A percentile compares a stretch with the other conserved stretches of the same genome.
phyloP scores from a whole-genome alignment of 1,140 invertebrate species.

The Euwallacea fornicatus region DNA sequence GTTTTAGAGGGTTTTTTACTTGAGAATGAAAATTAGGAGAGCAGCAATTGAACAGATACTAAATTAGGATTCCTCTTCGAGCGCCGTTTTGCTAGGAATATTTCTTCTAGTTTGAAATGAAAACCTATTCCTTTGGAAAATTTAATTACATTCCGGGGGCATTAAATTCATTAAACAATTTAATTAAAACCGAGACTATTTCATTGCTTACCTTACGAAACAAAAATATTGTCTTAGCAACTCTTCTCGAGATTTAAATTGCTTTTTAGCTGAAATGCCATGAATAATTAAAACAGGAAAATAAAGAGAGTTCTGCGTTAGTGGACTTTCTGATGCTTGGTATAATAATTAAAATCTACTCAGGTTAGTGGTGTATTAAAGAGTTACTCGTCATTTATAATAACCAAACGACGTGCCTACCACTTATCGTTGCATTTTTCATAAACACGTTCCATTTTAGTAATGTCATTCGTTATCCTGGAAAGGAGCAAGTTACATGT shows the following conservation, averaged over 20 bases:
- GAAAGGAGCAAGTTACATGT: neutral
- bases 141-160: conserved; percentile 1
- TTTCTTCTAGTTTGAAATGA: neutral
- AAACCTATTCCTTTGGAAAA: conserved; percentile 3
- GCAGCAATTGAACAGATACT: no score
- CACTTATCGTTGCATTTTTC: neutral
- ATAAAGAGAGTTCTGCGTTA: neutral
- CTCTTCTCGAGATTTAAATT: neutral
- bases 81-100: neutral
- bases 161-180: conserved; percentile 3
- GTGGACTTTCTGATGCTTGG: neutral
- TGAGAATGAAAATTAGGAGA: no score
- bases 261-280: neutral
- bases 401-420: neutral
- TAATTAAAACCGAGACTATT: conserved; percentile 4
- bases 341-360: neutral
- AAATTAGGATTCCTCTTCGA: no score
- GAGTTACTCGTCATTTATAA: neutral
- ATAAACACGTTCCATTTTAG: neutral
- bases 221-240: neutral
- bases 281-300: neutral
- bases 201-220: neutral
- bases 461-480: neutral
- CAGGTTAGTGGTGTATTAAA: neutral
- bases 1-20: no score